phyloP scores from a whole-genome alignment of 2,797 vertebrate species.

The Buceros bicornis region DNA sequence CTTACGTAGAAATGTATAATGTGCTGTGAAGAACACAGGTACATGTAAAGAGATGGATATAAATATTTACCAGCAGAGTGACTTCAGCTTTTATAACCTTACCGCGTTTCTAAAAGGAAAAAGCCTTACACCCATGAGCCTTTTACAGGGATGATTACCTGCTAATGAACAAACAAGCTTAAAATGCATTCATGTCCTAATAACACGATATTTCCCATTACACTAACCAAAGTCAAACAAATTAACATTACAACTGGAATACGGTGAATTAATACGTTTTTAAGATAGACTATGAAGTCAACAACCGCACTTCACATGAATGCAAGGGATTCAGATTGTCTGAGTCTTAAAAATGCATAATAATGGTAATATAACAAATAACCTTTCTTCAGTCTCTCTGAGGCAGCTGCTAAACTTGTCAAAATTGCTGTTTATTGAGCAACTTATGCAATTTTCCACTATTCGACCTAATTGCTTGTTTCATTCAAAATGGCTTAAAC shows the following conservation, averaged over 20 bases:
- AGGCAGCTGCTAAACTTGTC: not conserved
- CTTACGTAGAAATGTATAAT: not conserved
- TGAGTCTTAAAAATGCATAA: not conserved
- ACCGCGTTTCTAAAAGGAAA: not conserved
- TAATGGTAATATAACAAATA: constrained; percentile 1
- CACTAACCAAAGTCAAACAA: not conserved
- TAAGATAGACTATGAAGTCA: not conserved
- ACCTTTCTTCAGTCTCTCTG: not conserved
- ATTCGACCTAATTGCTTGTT: constrained; percentile 26
- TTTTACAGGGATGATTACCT: not conserved
- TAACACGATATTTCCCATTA: not conserved
- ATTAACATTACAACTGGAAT: not conserved
- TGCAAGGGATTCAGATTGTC: not conserved
- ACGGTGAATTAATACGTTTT: not conserved
- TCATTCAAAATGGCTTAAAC: constrained; percentile 25
- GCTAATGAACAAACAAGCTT: constrained; percentile 6
- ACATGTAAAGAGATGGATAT: not conserved
- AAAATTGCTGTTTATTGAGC: constrained; percentile 19
- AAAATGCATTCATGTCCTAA: not conserved
- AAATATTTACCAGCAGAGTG: not conserved
- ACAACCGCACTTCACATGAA: not conserved
- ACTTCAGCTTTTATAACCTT: not conserved
- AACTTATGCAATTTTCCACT: constrained; percentile 4
- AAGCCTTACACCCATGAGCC: not conserved
- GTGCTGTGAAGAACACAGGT: not conserved